Base-by-base conservation (phyloP, 2,888 invertebrate genomes). In the Ommatoiulus sabulosus region DNA sequence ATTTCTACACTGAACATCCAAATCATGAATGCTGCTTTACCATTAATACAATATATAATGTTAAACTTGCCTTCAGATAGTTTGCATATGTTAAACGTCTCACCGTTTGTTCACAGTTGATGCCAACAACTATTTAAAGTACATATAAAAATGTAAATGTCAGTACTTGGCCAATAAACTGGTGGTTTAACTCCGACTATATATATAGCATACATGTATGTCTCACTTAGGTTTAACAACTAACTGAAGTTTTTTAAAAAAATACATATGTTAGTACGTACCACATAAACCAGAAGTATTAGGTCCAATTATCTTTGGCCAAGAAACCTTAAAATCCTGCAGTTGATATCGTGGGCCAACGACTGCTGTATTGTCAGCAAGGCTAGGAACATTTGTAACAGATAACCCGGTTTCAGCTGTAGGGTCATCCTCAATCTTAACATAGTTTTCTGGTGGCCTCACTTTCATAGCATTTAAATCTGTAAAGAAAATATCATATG, bases 231-330 rank as follows among this genome's bases (percentile, higher is more conserved):
- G n/a, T n/a, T n/a, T n/a, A n/a, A n/a, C n/a, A n/a, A n/a, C n/a
- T n/a, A n/a, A n/a, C n/a, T n/a, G n/a, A 80, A 93, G 46, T 46
- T 46, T n/a, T n/a, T n/a, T n/a, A 8, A 46, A 46, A 46, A 6
- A 46, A 46, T 46, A 88, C 97, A 93, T 88, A 93, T 92, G 80
- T 94, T 92, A 0, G 95, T 87, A 10, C 44, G 93, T 94, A 96
- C 96, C 93, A 90, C 95, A 91, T 72, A 97, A 94, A 84, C 97
- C 97, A 91, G 96, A 96, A 17, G 95, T 94, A 90, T 96, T 94
- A 44, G 92, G 91, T 0, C 95, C 95, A 87, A 97, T 92, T 90
- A 93, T 91, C 87, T 95, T 95, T 0, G 95, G 95, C 92, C 94
- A 94, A 88, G 93, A 92, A 90, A 95, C 93, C 89, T 93, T 94